Conservation (phyloP, 2,113 vertebrate genomes). For the Odocoileus virginianus region DNA sequence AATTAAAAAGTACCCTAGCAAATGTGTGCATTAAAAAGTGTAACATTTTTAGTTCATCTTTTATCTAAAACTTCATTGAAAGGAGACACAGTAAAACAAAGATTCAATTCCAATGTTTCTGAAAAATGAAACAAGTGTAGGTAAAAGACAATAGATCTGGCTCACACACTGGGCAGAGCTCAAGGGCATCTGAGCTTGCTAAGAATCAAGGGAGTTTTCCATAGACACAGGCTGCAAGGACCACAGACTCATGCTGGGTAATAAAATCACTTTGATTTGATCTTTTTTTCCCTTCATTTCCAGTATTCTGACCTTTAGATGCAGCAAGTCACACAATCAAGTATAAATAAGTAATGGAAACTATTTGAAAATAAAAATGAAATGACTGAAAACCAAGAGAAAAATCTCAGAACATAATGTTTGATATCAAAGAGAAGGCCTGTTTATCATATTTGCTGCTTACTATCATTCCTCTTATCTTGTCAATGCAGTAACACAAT, state of each 20-base stretch:
- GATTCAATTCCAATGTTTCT: background rate
- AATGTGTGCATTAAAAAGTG: background rate
- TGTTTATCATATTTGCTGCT: background rate
- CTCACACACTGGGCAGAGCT: background rate
- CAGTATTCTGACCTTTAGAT: slow-evolving; percentile 7
- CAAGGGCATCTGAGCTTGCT: background rate
- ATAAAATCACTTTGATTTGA: background rate
- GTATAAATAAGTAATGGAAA: background rate
- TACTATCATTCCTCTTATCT: background rate
- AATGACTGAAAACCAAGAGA: background rate
- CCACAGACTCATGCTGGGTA: background rate
- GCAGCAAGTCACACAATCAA: background rate
- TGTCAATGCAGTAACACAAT: background rate
- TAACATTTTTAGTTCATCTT: background rate
- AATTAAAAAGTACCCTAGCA: background rate
- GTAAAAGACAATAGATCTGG: background rate
- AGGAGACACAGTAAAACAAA: background rate
- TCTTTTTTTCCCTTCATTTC: background rate
- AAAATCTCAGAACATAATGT: background rate
- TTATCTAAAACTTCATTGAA: slow-evolving; percentile 13
- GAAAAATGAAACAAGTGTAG: background rate
- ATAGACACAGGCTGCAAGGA: background rate
- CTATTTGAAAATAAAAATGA: slow-evolving; percentile 11
- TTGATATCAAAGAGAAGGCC: background rate
- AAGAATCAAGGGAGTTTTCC: background rate